Conservation (phyloP, 2,888 invertebrate genomes). For the Cerceris rybyensis region DNA sequence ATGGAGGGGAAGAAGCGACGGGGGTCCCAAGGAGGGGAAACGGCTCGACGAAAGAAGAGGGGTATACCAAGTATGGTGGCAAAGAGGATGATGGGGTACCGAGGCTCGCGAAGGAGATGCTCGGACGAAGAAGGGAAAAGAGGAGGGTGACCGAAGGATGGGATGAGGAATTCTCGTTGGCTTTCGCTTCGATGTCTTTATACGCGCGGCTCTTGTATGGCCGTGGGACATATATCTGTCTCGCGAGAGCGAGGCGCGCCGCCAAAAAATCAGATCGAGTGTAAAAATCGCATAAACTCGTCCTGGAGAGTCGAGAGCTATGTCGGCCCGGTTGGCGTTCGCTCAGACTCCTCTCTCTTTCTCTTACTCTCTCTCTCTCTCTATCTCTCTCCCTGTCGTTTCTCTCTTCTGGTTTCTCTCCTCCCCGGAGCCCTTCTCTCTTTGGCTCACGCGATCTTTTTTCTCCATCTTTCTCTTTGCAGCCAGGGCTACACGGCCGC, state of each 20-base stretch:
- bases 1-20: conserved; percentile 8
- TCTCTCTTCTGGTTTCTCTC: conserved; percentile 42
- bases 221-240: conserved; percentile 81
- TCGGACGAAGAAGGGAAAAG: conserved; percentile 49
- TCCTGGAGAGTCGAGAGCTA: conserved; percentile 79
- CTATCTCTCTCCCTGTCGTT: conserved; percentile 33
- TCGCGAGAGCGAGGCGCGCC: conserved; percentile 80
- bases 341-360: conserved; percentile 52
- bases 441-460: conserved; percentile 60
- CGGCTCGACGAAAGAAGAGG: conserved; percentile 56
- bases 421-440: conserved; percentile 41
- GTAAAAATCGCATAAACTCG: conserved; percentile 82
- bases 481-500: conserved; percentile 63
- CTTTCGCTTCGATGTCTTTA: conserved; percentile 82
- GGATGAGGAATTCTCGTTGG: conserved; percentile 82
- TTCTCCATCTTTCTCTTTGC: conserved; percentile 58
- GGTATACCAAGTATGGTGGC: conserved; percentile 81
- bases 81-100: conserved; percentile 76
- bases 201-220: conserved; percentile 81
- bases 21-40: conserved; percentile 49
- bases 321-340: conserved; percentile 74
- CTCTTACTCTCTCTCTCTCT: conserved; percentile 33
- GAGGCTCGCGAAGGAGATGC: conserved; percentile 59
- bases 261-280: conserved; percentile 82
- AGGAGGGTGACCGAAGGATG: conserved; percentile 73